These are phyloP conservation scores for Ectobius pallidus DNA, from an alignment of 2,888 invertebrate species.

Conservation along the genomic window DNA sequence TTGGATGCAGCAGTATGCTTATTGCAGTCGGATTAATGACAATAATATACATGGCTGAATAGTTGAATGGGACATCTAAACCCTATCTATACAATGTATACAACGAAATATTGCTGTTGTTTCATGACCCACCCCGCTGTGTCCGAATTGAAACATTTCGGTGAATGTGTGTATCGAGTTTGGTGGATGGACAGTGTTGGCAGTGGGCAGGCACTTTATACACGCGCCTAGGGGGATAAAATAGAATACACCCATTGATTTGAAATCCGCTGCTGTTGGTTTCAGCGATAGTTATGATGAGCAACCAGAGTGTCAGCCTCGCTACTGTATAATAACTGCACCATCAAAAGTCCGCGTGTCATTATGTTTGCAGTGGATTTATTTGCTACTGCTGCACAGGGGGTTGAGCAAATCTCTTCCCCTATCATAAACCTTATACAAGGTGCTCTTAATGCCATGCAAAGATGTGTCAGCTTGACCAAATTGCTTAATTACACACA, in stretches of 20 bases:
- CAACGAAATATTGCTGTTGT: slow-evolving; percentile 38
- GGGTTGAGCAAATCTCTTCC: not conserved
- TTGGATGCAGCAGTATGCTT: slow-evolving; percentile 40
- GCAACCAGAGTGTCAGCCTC: slow-evolving; percentile 25
- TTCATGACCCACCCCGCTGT: slow-evolving; percentile 30
- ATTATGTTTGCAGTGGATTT: slow-evolving; percentile 38
- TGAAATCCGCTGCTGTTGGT: slow-evolving; percentile 41
- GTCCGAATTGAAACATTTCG: slow-evolving; percentile 40
- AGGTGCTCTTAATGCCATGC: not conserved
- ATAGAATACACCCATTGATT: slow-evolving; percentile 43
- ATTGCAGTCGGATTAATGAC: slow-evolving; percentile 44
- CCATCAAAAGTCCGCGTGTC: slow-evolving; percentile 42
- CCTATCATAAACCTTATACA: not conserved
- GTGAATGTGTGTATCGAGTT: slow-evolving; percentile 39
- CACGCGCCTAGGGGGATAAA: slow-evolving; percentile 40
- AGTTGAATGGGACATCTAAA: slow-evolving; percentile 36
- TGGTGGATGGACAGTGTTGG: slow-evolving; percentile 36
- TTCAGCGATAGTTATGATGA: slow-evolving; percentile 40
- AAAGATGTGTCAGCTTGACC: not conserved
- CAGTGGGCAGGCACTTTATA: slow-evolving; percentile 37
- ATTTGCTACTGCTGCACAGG: slow-evolving; percentile 27
- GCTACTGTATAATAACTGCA: slow-evolving; percentile 39
- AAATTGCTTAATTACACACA: not conserved
- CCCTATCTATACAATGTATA: slow-evolving; percentile 41
- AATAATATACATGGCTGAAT: slow-evolving; percentile 40